Base-by-base conservation (phyloP, 2,797 vertebrate species). In the Urophycis tenuis region DNA sequence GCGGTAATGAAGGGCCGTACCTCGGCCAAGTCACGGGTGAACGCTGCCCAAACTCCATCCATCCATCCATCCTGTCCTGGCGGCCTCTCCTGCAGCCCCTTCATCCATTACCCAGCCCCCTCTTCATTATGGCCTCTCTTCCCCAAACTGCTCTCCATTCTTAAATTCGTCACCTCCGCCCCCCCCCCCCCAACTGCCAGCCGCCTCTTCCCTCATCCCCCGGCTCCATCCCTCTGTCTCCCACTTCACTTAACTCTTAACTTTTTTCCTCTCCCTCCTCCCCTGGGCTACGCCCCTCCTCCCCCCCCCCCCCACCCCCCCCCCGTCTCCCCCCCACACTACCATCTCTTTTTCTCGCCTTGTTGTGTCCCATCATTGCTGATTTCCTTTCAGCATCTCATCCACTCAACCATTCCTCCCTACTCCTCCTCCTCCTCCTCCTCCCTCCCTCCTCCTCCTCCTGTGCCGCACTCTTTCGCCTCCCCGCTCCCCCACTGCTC, bases 1-100 rank as follows among this genome's bases (percentile, higher is more conserved):
- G 82, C 76, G 78, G 80, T 91, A 90, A 91, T 91, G 85, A 91
- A 89, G 81, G 83, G 75, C 72, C 85, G 81, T 85, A 89, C 86
- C 85, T 88, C 78, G 86, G 90, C 86, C 87, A 85, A 90, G 87
- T 89, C 88, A 88, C 72, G 89, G 87, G 84, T 88, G 86, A 91
- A 81, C 85, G 86, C 84, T 82, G 85, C 82, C 85, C 84, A 87
- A 87, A 88, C 80, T 81, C 84, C 76, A 79, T 3, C 34, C 81
- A 85, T 90, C 79, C 81, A 88, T 90, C 85, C 86, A 77, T 75
- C 6, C 22, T n/a, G 19, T 41, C 81, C 85, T 75, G 78, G 81
- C 85, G 49, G 49, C 33, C 75, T 17, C 49, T 70, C 74, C 76
- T 80, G 32, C 32, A 5, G 30, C 6, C 71, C 74, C 75, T 49